Percentiles rank a stretch among this genome's conserved stretches.
Conservation (phyloP, 2,113 vertebrate genomes). For the Lynx canadensis region DNA sequence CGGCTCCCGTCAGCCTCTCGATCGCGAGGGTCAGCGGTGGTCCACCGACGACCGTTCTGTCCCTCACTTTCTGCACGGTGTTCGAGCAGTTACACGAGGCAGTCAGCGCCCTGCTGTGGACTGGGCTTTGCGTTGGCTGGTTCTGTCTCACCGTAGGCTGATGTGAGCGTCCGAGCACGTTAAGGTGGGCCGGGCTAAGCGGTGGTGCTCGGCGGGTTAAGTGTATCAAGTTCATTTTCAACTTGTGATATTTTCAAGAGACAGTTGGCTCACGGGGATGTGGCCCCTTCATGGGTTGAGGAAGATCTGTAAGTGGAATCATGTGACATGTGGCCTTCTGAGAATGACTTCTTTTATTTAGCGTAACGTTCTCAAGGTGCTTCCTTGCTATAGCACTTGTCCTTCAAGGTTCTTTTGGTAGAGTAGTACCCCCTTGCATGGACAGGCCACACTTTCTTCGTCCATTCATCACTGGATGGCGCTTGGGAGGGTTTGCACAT, state of each 20-base stretch:
- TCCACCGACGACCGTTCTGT: fast-evolving
- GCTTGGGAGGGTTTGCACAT: background rate
- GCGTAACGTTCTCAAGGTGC: fast-evolving
- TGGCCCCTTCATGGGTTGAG: background rate
- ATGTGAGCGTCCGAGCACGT: fast-evolving
- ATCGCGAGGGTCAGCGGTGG: background rate
- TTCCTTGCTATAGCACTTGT: fast-evolving
- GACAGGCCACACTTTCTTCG: fast-evolving
- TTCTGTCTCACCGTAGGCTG: fast-evolving
- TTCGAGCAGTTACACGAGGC: fast-evolving
- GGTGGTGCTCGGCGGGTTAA: background rate
- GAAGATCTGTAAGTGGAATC: background rate
- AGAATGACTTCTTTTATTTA: background rate
- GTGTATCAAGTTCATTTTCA: background rate
- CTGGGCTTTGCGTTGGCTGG: background rate
- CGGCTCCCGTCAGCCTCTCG: background rate
- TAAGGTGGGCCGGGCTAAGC: background rate
- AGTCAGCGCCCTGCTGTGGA: background rate
- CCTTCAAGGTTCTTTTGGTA: background rate
- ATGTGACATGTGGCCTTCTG: fast-evolving
- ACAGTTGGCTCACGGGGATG: background rate
- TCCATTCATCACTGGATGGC: fast-evolving
- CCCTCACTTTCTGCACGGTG: background rate
- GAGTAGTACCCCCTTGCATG: fast-evolving
- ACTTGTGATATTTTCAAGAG: background rate